Conservation (phyloP, 1,140 invertebrate genomes). For the Saccostrea cuccullata region DNA sequence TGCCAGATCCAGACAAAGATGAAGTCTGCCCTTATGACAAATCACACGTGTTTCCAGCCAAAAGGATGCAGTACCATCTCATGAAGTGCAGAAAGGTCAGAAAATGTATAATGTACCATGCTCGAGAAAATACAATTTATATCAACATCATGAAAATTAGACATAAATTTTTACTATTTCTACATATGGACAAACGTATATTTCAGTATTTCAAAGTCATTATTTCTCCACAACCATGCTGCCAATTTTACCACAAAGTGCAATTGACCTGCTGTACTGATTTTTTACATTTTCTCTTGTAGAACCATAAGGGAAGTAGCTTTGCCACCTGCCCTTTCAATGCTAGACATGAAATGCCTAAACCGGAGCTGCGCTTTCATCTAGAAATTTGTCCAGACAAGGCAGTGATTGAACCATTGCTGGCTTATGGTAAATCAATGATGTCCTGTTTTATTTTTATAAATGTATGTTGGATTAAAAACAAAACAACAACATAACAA, state of each 20-base stretch:
- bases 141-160: too few relatives aligned
- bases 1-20: constrained; percentile 68
- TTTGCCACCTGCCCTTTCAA: constrained; percentile 70
- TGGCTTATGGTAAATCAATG: constrained; percentile 57
- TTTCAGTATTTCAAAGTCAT: too few relatives aligned
- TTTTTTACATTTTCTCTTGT: neutral
- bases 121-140: too few relatives aligned
- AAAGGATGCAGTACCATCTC: constrained; percentile 72
- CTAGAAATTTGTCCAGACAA: constrained; percentile 66
- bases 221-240: too few relatives aligned
- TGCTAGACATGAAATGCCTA: constrained; percentile 69
- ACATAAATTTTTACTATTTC: too few relatives aligned
- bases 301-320: constrained; percentile 64
- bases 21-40: constrained; percentile 71
- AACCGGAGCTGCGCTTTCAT: constrained; percentile 67
- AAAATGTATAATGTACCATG: too few relatives aligned
- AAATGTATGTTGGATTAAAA: neutral
- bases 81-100: constrained; percentile 73
- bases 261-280: too few relatives aligned
- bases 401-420: constrained; percentile 59
- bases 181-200: too few relatives aligned
- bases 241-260: too few relatives aligned
- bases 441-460: too few relatives aligned
- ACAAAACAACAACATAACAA: too few relatives aligned
- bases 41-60: constrained; percentile 68